phyloP scores from a whole-genome alignment of 1,140 invertebrate species.

The Sycobia sp. region DNA sequence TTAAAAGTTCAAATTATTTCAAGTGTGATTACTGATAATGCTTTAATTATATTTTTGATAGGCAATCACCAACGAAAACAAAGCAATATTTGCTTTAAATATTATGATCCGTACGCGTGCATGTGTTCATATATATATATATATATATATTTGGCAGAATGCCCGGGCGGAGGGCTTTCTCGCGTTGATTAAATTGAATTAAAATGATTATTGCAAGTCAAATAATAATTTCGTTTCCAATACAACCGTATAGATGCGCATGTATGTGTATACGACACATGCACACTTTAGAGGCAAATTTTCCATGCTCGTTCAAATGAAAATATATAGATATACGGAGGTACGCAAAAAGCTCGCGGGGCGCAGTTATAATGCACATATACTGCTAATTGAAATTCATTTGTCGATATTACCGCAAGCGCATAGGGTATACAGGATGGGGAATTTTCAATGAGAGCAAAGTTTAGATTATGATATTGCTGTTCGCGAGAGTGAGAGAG shows the following conservation, averaged over 20 bases:
- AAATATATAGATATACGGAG: too few species aligned
- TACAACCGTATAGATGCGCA: too few species aligned
- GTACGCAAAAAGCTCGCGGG: too few species aligned
- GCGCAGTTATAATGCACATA: too few species aligned
- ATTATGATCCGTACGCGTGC: not conserved
- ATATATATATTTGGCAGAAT: too few species aligned
- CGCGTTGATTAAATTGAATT: not conserved
- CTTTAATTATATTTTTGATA: constrained; percentile 17
- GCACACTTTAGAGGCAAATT: not conserved
- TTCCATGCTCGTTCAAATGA: not conserved
- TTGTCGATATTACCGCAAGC: not conserved
- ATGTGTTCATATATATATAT: too few species aligned
- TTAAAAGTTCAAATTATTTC: not conserved
- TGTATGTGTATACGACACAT: too few species aligned
- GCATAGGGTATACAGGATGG: too few species aligned
- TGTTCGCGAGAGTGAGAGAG: too few species aligned
- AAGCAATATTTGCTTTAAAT: constrained; percentile 5
- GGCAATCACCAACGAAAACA: not conserved
- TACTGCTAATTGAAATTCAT: constrained; percentile 2
- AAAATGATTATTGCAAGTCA: constrained; percentile 16
- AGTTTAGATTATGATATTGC: too few species aligned
- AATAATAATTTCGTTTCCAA: constrained; percentile 12
- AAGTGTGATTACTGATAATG: not conserved
- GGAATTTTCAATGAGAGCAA: too few species aligned
- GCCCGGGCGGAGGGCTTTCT: too few species aligned